Evolutionary conservation across 2,113 vertebrate species (phyloP).

Genomic region (human (Homo sapiens)): GRCh38 chr2:39139501-39140000

Average conservation of each 20-base stretch:
- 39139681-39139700: background rate
- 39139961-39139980: background rate
- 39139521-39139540: background rate
- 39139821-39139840: background rate
- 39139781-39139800: background rate
- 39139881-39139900: background rate
- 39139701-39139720: background rate
- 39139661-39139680: background rate
- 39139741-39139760: background rate
- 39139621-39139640: background rate
- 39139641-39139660: background rate
- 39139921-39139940: background rate
- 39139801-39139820: background rate
- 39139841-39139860: background rate
- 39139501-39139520: background rate
- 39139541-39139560: background rate
- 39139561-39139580: background rate
- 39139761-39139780: background rate
- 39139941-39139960: constrained; percentile 30
- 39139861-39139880: background rate
- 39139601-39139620: background rate
- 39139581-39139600: background rate
- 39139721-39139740: background rate
- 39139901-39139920: background rate
- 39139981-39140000: background rate